Base-by-base conservation (phyloP, 2,797 vertebrate genomes). In the Platyrinchus mystaceus region DNA sequence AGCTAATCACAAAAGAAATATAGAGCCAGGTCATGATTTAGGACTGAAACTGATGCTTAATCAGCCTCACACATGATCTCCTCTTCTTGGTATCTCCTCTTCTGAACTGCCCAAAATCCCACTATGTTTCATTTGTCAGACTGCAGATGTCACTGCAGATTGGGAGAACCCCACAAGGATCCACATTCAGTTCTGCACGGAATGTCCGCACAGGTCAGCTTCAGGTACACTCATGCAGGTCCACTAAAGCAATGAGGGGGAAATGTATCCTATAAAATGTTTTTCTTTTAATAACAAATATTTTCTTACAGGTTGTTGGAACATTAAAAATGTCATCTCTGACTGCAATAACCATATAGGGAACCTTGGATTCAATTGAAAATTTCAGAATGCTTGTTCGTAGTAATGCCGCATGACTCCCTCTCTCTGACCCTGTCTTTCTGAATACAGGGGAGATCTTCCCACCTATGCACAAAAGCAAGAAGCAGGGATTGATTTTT, bases 401-500 rank as follows among this genome's bases (percentile, higher is more conserved):
- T 22, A 83, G 36, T 69, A 64, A 92, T 34, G 70, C 66, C 37
- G 79, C 22, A 22, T n/a, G 32, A 63, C 15, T 84, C 37, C 30
- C 9, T 76, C 32, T 75, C 83, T 85, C 64, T 41, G 41, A 60
- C 24, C 20, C 46, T 69, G 32, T 63, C 43, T 87, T 82, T 64
- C 30, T 53, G 55, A 82, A 68, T 30, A n/a, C 4, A 62, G 49
- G n/a, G 24, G 30, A 89, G 37, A 52, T 28, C 75, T 64, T 82
- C 79, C 83, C 64, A 91, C 59, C 80, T 75, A n/a, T 56, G n/a
- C 28, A 68, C 41, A 77, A 84, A 77, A 44, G 80, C 87, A 90
- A 86, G 74, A 67, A 84, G 59, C 6, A 1, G 43, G 47, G 60
- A 77, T 26, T 44, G 60, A 46, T 32, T 46, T 70, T 22, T 46